Conservation (phyloP, 1,140 invertebrate genomes). For the Polypedilum pembai region DNA sequence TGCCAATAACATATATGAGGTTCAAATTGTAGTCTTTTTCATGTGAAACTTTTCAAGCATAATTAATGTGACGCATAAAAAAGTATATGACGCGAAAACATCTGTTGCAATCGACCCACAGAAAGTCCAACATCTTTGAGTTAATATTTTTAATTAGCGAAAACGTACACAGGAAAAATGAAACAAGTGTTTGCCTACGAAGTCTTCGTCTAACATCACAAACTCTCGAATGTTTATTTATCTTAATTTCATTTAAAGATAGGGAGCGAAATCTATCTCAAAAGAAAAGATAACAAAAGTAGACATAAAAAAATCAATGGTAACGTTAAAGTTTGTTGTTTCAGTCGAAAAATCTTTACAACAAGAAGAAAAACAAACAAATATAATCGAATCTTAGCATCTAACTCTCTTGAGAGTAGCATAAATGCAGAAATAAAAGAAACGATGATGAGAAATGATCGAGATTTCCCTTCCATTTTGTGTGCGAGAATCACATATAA, state of each 20-base stretch:
- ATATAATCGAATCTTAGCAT: background rate
- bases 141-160: no score
- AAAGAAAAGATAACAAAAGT: conserved; percentile 6
- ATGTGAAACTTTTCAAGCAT: no score
- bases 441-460: background rate
- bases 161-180: no score
- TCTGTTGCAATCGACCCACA: no score
- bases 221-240: no score
- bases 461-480: conserved; percentile 14
- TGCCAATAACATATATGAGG: background rate
- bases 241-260: no score
- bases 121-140: no score
- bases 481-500: background rate
- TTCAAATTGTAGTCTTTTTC: no score
- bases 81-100: no score
- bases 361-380: background rate
- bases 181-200: no score
- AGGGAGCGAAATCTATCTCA: background rate
- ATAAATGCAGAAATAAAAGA: conserved; percentile 3
- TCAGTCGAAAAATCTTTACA: background rate
- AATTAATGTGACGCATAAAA: no score
- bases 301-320: background rate
- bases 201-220: no score
- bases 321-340: background rate
- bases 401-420: background rate